Base-by-base conservation (phyloP, 2,888 invertebrate species). In the Eugnorisma glareosa region DNA sequence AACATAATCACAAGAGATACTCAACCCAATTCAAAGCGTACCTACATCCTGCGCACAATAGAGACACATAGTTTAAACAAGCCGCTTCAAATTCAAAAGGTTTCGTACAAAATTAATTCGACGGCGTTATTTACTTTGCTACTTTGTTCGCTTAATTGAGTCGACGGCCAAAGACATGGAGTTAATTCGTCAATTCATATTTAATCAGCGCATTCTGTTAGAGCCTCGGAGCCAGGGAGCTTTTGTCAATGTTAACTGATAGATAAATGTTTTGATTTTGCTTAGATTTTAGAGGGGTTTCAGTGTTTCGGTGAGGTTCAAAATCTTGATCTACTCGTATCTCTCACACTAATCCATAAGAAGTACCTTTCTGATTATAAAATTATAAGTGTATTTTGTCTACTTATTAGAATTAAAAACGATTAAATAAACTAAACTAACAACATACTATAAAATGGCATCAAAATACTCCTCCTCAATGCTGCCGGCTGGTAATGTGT, bases 81-180 rank as follows among this genome's bases (percentile, higher is more conserved):
- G 93, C 94, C 90, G 86, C 66, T 77, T 69, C 79, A 90, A 92
- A 92, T 90, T 86, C 89, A 89, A 91, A 93, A 92, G 91, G 85
- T 82, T 93, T 21, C 76, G 82, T 83, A 94, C 95, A 95, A 94
- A 96, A 96, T 96, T 96, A 96, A 96, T 96, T 94, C 93, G 91
- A 80, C 90, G 89, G 85, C 88, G 90, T 95, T 96, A 96, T 96
- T 96, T 96, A 96, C 96, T 93, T 90, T 95, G 94, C 86, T 94
- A 95, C 95, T 96, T 95, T 96, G 95, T 95, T 90, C 95, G 94
- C 94, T 95, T 96, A 96, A 96, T 96, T 96, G 96, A 94, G 95
- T 93, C 94, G 93, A 90, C 93, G 92, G 88, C 92, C 88, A 93
- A 95, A 95, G 95, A 95, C 95, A 92, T 90, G 94, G 94, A 93